Percentiles rank a stretch among this genome's conserved stretches.
Conservation (phyloP, 64 coral and sea anemone species). For the Trachythela sp. region DNA sequence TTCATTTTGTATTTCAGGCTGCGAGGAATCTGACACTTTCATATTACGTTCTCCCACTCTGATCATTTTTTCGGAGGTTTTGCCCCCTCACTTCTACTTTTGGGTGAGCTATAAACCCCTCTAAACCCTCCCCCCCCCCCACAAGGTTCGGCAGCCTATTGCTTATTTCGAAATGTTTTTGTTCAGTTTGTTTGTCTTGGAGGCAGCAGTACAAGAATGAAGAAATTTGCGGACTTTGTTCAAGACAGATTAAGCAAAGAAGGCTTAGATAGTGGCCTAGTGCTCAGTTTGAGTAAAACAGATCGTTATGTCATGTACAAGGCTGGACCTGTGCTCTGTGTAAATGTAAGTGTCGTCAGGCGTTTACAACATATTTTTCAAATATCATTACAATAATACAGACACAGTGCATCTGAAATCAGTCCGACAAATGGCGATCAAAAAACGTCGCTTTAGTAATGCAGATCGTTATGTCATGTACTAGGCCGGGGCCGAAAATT, state of each 20-base stretch:
- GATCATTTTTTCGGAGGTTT: too few relatives aligned
- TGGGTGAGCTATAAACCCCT: too few relatives aligned
- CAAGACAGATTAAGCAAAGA: slow-evolving; percentile 51
- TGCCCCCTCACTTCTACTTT: too few relatives aligned
- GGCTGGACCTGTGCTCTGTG: slow-evolving; percentile 76
- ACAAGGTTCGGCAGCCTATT: too few relatives aligned
- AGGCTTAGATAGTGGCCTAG: slow-evolving; percentile 3
- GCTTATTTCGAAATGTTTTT: neutral
- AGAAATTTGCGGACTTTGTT: slow-evolving; percentile 70
- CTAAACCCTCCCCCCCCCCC: too few relatives aligned
- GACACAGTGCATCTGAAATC: too few relatives aligned
- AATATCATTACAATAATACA: too few relatives aligned
- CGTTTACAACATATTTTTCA: too few relatives aligned
- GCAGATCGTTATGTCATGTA: slow-evolving; percentile 89
- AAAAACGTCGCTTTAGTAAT: slow-evolving; percentile 46
- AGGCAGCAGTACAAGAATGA: slow-evolving; percentile 73
- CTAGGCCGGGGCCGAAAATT: slow-evolving; percentile 87
- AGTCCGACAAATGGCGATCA: too few relatives aligned
- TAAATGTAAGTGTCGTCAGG: slow-evolving; percentile 77
- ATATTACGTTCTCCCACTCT: too few relatives aligned
- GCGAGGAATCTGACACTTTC: too few relatives aligned
- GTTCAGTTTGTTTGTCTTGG: slow-evolving; percentile 94
- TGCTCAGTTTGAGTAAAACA: slow-evolving; percentile 39
- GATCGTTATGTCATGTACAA: slow-evolving; percentile 96
- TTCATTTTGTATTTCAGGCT: too few relatives aligned